Evolutionary conservation across 2,797 vertebrate species (phyloP), one percentile per base, ranked within the genome.

Genomic region (Coregonus suidteri): DNA sequence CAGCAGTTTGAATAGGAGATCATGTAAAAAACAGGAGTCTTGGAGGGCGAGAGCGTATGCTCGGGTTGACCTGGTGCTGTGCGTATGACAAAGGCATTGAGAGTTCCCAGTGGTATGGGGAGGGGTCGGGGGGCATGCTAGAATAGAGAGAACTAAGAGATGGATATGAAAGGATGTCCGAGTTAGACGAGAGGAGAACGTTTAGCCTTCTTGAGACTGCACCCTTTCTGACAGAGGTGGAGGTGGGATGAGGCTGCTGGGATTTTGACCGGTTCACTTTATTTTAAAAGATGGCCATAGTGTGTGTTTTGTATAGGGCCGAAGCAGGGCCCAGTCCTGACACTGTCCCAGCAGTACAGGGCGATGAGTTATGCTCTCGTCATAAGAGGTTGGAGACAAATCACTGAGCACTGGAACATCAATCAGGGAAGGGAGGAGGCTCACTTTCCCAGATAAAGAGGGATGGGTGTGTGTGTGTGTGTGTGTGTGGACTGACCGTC

Each of bases 381-480:
- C 13, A 3, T 25, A 20, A 4, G 7, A 67, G 72, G 65, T 41
- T 56, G 52, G 30, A 72, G 34, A 75, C 35, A 18, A 72, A 59
- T 78, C 62, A 73, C 52, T 47, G 3, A 47, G 51, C 53, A 18
- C 31, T 20, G 14, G 31, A 41, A 20, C 18, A 79, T 71, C 62
- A 76, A 76, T 69, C 80, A 52, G 51, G 41, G 41, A 11, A 47
- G 41, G 9, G 35, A 14, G 47, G 56, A 18, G 30, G 35, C 56
- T 75, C 56, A 75, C 59, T 31, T 52, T 67, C 37, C 75, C 59
- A 13, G 66, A 75, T 30, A 54, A n/a, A 34, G 41, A 47, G 9
- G 41, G 2, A 11, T 37, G 37, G 16, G 62, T 34, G 51, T n/a
- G 34, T 16, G 37, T 16, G 73, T 20, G 37, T 16, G 73, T 20